phyloP scores from a whole-genome alignment of 2,797 vertebrate genomes.

The Hoplostethus mediterraneus region DNA sequence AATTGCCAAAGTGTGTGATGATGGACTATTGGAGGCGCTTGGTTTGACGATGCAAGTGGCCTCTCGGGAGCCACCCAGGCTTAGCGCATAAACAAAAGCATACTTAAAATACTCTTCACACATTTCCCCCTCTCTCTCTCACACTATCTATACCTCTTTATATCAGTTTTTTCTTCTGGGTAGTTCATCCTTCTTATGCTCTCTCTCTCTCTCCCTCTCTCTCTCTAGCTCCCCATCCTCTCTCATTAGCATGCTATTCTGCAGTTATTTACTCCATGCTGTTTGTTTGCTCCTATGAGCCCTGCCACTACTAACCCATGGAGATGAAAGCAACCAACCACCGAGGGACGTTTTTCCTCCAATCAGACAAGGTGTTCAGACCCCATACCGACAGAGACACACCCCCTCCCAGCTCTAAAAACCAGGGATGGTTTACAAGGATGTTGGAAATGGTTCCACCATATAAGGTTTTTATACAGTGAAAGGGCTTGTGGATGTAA shows the following conservation, averaged over 20 bases:
- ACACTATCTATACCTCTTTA: conserved; percentile 38
- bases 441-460: background rate
- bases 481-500: conserved; percentile 18
- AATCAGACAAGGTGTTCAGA: conserved; percentile 43
- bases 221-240: conserved; percentile 25
- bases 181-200: conserved; percentile 37
- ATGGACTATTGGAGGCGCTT: conserved; percentile 67
- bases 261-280: conserved; percentile 49
- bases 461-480: conserved; percentile 6
- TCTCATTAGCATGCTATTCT: conserved; percentile 69
- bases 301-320: conserved; percentile 50
- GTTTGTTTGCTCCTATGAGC: conserved; percentile 60
- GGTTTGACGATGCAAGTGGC: conserved; percentile 73
- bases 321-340: conserved; percentile 62
- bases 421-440: conserved; percentile 1
- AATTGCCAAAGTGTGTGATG: conserved; percentile 67
- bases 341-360: conserved; percentile 34
- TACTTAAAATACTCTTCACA: conserved; percentile 71
- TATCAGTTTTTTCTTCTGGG: conserved; percentile 27
- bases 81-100: conserved; percentile 72
- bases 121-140: conserved; percentile 30
- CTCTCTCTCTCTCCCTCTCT: conserved; percentile 16
- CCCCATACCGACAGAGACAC: conserved; percentile 40
- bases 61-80: conserved; percentile 68
- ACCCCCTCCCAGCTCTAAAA: conserved; percentile 17